Evolutionary conservation across 1,140 invertebrate species (phyloP).

Genomic region (Cherax quadricarinatus): DNA sequence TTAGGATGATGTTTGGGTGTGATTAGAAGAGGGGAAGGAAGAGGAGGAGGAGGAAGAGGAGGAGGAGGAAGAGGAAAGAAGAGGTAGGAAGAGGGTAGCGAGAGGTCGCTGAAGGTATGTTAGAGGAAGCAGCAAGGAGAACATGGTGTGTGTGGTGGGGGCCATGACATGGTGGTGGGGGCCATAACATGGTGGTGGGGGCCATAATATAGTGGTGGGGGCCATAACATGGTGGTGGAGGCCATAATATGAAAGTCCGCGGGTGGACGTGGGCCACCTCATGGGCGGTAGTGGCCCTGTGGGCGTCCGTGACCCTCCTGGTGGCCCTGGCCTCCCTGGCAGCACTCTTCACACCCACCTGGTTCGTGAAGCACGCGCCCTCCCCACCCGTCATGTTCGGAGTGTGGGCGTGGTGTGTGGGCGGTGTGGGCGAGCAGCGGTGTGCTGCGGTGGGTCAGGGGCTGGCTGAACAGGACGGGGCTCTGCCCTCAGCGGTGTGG

Average conservation of each 20-base stretch:
- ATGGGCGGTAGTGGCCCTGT: conserved; percentile 63
- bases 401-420: conserved; percentile 66
- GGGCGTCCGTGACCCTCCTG: conserved; percentile 62
- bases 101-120: background rate
- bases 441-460: conserved; percentile 58
- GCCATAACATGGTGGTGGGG: conserved; percentile 36
- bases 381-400: conserved; percentile 59
- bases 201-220: conserved; percentile 4
- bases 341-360: conserved; percentile 66
- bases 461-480: conserved; percentile 23
- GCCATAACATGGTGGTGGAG: conserved; percentile 42
- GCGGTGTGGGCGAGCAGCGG: conserved; percentile 28
- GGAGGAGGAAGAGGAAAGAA: background rate
- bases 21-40: background rate
- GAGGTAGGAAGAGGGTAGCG: background rate
- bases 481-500: conserved; percentile 57
- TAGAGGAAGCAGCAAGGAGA: background rate
- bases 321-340: conserved; percentile 59
- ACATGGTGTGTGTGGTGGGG: too few relatives aligned
- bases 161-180: conserved; percentile 4
- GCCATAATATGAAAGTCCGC: conserved; percentile 57
- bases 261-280: conserved; percentile 65
- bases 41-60: background rate
- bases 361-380: conserved; percentile 57
- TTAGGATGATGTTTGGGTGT: background rate